A percentile compares a stretch with the other conserved stretches of the same genome.
Evolutionary conservation across 53 echinoderm and acorn worm genomes (phyloP).

Genomic region (Echinometra lucunter): DNA sequence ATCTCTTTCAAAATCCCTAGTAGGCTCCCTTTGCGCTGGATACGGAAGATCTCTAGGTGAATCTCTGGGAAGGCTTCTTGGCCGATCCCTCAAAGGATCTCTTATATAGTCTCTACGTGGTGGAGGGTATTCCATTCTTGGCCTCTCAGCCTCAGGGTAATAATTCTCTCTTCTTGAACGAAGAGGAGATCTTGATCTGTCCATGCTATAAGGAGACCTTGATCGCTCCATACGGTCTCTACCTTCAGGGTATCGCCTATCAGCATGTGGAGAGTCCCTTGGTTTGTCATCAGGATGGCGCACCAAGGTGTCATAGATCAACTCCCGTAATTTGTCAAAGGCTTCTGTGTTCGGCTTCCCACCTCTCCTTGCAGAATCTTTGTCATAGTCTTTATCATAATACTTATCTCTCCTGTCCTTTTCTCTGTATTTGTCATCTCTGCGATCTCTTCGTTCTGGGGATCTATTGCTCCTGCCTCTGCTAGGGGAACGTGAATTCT

Average conservation of each 20-base stretch:
- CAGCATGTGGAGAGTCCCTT: conserved; percentile 8
- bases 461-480: conserved; percentile 26
- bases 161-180: conserved; percentile 57
- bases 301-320: conserved; percentile 60
- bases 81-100: not conserved
- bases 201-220: conserved; percentile 50
- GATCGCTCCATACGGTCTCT: conserved; percentile 42
- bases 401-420: not conserved
- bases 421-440: conserved; percentile 33
- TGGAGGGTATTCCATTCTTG: conserved; percentile 48
- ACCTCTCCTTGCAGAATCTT: conserved; percentile 22
- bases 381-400: not conserved
- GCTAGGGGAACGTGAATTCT: conserved; percentile 57
- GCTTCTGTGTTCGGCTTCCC: conserved; percentile 60
- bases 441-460: conserved; percentile 12
- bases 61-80: conserved; percentile 9
- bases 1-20: not conserved
- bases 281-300: conserved; percentile 59
- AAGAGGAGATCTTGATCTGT: conserved; percentile 22
- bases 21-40: conserved; percentile 17
- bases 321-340: conserved; percentile 60
- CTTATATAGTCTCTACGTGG: conserved; percentile 35
- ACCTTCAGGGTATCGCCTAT: not conserved
- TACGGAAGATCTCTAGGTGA: not conserved
- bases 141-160: conserved; percentile 63